Base-by-base conservation (phyloP, 2,888 invertebrate species). In the Auanema freiburgensis region DNA sequence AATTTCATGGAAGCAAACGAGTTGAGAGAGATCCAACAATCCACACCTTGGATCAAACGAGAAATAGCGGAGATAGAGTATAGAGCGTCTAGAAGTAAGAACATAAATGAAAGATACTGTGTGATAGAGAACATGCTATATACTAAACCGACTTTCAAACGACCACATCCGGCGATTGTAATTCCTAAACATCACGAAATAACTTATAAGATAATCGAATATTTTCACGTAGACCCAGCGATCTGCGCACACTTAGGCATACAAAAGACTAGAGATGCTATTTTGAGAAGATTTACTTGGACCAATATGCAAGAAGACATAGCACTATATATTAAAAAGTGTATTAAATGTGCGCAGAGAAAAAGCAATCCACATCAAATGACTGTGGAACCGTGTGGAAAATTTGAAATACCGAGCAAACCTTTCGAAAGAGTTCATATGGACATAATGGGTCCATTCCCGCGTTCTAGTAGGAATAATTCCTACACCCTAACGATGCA, bases 401-500 rank as follows among this genome's bases (percentile, higher is more conserved):
- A 44, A 21, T 16, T 68, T 21, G 49, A 58, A 18, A 1, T 5
- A 10, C n/a, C 51, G 0, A 12, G 11, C 1, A n/a, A 24, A 23
- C 70, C 70, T 41, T 68, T 63, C 44, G 42, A 60, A 24, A 21
- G 63, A 25, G 40, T 66, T 3, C 64, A 69, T 40, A 52, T 57
- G 16, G 69, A 71, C 49, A 41, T 65, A 2, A 18, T 57, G 11
- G 71, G 71, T 41, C 65, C 65, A 11, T 43, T 71, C 0, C 67
- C 65, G 8, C 14, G 43, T 12, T 66, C 68, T 1, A 12, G 44
- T 1, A 24, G 49, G 33, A 67, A 63, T 25, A 59, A 70, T 25
- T n/a, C 42, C 25, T 64, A 57, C 24, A 46, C 65, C 14, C 46
- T 68, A 5, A 59, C 58, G 14, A 43, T 49, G 1, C 21, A 24